Conservation (phyloP, 2,888 invertebrate species). For the Helleia helle region DNA sequence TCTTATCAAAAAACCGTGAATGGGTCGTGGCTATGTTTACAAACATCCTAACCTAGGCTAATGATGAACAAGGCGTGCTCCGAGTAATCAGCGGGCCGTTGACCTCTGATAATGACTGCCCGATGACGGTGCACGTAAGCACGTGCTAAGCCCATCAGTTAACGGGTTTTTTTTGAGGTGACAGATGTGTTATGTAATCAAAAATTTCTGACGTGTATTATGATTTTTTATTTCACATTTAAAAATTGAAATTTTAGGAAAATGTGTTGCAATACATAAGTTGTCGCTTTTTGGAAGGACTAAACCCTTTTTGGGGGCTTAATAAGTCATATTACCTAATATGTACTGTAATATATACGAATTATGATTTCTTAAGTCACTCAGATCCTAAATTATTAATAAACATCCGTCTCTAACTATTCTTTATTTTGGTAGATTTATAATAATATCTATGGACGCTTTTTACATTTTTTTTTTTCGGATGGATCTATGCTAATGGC, state of each 20-base stretch:
- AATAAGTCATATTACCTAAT: too few species aligned
- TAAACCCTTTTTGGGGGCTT: too few species aligned
- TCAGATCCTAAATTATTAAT: too few species aligned
- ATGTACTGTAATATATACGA: too few species aligned
- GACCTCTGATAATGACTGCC: slow-evolving; percentile 69
- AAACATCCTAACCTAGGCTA: slow-evolving; percentile 74
- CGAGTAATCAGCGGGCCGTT: slow-evolving; percentile 65
- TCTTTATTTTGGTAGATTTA: too few species aligned
- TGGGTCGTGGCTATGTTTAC: slow-evolving; percentile 56
- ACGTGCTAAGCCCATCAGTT: slow-evolving; percentile 43
- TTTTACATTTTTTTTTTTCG: too few species aligned
- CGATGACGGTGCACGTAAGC: slow-evolving; percentile 68
- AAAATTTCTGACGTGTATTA: neutral
- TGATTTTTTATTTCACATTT: neutral
- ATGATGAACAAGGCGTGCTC: slow-evolving; percentile 67
- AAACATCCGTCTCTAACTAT: too few species aligned
- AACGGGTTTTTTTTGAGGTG: slow-evolving; percentile 19
- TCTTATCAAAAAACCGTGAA: slow-evolving; percentile 6
- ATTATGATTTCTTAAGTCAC: too few species aligned
- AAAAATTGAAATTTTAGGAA: slow-evolving; percentile 11
- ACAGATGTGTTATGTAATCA: slow-evolving; percentile 19
- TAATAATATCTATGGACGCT: too few species aligned
- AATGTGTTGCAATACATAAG: too few species aligned
- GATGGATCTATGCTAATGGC: too few species aligned
- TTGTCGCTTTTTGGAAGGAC: too few species aligned